Evolutionary conservation across 1,140 invertebrate species (phyloP).

Genomic region (Lamellibrachia luymesi): DNA sequence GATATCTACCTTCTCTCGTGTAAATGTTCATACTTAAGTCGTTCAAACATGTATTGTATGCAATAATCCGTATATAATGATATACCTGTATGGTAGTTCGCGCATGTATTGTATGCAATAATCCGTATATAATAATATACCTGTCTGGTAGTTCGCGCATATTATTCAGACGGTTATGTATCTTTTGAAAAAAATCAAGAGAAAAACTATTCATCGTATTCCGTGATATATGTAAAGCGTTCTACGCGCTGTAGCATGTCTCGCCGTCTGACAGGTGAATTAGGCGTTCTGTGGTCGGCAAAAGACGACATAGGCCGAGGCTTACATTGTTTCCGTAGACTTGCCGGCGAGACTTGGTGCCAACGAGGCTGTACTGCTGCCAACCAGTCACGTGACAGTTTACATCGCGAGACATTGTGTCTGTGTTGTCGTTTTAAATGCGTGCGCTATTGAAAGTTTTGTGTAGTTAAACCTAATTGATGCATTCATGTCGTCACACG

Average conservation of each 20-base stretch:
- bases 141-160: not conserved
- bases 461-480: not conserved
- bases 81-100: not conserved
- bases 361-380: not conserved
- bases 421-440: not conserved
- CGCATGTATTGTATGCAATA: not conserved
- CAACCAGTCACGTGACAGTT: not conserved
- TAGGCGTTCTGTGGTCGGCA: not conserved
- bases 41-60: not conserved
- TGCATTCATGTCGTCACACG: not conserved
- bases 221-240: not conserved
- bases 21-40: not conserved
- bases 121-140: not conserved
- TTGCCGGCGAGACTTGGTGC: not conserved
- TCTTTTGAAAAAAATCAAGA: not conserved
- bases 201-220: not conserved
- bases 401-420: too few relatives aligned
- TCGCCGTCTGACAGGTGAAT: not conserved
- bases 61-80: not conserved
- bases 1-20: not conserved
- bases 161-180: not conserved
- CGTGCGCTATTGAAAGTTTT: not conserved
- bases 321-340: not conserved
- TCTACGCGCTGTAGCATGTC: not conserved
- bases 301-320: not conserved